A percentile compares a stretch with the other conserved stretches of the same genome.
phyloP scores from a whole-genome alignment of 1,140 invertebrate species.

The Stegodyphus mimosarum region DNA sequence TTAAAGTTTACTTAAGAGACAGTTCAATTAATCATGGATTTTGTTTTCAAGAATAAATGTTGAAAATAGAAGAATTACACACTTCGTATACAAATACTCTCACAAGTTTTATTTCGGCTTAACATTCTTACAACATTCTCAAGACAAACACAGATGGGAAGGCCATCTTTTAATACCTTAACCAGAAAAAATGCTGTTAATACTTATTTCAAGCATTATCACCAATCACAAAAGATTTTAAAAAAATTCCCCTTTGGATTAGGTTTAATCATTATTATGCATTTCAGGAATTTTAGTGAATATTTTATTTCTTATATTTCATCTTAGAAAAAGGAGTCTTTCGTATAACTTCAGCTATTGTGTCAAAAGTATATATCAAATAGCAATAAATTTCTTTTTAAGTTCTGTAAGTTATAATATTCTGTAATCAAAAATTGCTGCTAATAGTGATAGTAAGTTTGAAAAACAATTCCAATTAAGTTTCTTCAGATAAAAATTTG shows the following conservation, averaged over 20 bases:
- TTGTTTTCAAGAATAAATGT: no score
- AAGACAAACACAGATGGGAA: neutral
- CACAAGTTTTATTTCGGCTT: conserved; percentile 41
- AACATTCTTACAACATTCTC: conserved; percentile 22
- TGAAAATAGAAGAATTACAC: no score
- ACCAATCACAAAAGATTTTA: neutral
- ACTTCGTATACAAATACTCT: neutral
- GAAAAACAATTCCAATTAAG: no score
- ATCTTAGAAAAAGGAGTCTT: neutral
- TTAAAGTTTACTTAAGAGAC: no score
- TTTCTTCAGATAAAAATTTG: no score
- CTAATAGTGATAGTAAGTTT: no score
- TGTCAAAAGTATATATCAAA: no score
- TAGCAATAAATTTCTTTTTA: no score
- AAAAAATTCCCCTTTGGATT: neutral
- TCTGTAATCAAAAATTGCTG: no score
- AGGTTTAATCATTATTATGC: neutral
- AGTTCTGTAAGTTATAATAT: no score
- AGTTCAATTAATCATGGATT: no score
- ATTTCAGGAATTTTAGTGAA: neutral
- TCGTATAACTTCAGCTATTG: neutral
- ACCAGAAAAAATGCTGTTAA: neutral
- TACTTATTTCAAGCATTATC: neutral
- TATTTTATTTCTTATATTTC: neutral
- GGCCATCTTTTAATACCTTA: neutral